Evolutionary conservation across 2,888 invertebrate genomes (phyloP), one percentile per base, ranked within the genome.

Genomic region (Idaea straminata): DNA sequence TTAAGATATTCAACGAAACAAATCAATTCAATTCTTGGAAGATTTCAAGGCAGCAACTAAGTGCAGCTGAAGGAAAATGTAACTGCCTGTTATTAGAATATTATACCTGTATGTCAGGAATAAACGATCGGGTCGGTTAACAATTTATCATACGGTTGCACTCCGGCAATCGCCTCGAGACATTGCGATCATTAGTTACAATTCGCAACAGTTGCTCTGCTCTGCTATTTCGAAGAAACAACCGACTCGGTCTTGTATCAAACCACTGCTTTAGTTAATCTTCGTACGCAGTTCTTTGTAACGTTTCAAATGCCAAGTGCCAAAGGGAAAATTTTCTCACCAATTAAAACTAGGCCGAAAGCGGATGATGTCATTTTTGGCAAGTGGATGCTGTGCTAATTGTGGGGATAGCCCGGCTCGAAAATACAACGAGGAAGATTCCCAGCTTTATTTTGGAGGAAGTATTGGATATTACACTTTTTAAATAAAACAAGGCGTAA

Each of bases 141-240:
- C 76, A 74, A 86, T 86, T 84, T 83, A 87, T 88, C 85, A 83
- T 82, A 81, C 76, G 73, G 80, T 77, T 80, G 80, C 77, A 79
- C 77, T 81, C 77, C 73, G 77, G 82, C 80, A 79, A 83, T 80
- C 81, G 83, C 78, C 81, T 70, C 75, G 70, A 81, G 82, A 83
- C 83, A 80, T 78, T 74, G 80, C 78, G 77, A 80, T 83, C 86
- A 86, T 89, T 86, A 86, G 86, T 88, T 83, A 84, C 74, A 82
- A 85, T 83, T 83, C 81, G 83, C 84, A 86, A 85, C 88, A 86
- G 85, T 88, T 87, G 85, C 81, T 77, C 69, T 77, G 82, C 79
- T 83, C 70, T 77, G 82, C 79, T 83, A 83, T 85, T 86, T 85
- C 74, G 73, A 83, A 84, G 82, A 80, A 81, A 82, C 80, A 83